Percentiles rank a stretch among this genome's conserved stretches.
phyloP scores from a whole-genome alignment of 2,888 invertebrate genomes.

The Noctua comes region DNA sequence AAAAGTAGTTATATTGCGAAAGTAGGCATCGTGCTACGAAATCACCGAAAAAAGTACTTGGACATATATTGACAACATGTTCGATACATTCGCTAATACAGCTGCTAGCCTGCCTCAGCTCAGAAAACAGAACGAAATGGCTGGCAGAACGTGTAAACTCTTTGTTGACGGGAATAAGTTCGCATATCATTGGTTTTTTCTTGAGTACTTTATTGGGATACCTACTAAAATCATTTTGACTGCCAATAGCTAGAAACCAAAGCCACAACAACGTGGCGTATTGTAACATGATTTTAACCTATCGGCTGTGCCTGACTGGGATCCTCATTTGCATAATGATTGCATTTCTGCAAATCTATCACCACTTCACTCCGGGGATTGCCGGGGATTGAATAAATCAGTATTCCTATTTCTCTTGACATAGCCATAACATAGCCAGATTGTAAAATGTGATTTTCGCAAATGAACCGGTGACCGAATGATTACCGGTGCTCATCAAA shows the following conservation, averaged over 20 bases:
- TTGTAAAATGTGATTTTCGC: too few relatives aligned
- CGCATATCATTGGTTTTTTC: not conserved
- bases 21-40: too few relatives aligned
- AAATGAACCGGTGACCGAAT: not conserved
- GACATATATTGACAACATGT: not conserved
- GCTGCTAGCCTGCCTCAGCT: not conserved
- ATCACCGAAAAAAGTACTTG: not conserved
- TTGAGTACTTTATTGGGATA: not conserved
- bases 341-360: not conserved
- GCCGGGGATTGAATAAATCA: not conserved
- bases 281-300: not conserved
- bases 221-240: not conserved
- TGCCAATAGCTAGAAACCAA: not conserved
- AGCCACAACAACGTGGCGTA: not conserved
- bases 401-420: not conserved
- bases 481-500: not conserved
- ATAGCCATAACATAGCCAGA: too few relatives aligned
- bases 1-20: too few relatives aligned
- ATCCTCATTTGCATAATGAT: not conserved
- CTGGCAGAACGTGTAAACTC: not conserved
- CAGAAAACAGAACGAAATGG: not conserved
- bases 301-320: not conserved
- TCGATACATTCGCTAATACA: not conserved
- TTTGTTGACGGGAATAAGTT: too few relatives aligned
- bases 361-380: not conserved